Conservation (phyloP, 2,113 vertebrate species). For the Pygoscelis adeliae region DNA sequence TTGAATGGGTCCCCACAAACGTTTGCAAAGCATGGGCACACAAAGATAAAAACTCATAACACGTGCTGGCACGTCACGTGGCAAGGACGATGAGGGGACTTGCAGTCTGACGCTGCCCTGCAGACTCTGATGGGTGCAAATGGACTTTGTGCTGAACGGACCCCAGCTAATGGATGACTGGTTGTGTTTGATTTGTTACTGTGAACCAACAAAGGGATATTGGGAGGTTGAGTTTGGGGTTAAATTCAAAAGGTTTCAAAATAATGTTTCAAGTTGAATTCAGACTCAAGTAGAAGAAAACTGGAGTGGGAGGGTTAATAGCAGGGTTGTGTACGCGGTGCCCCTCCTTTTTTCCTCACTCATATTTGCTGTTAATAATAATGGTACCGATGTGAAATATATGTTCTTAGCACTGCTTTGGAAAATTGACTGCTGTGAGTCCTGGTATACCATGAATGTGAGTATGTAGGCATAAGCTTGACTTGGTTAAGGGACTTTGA, state of each 20-base stretch:
- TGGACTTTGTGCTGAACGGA: neutral
- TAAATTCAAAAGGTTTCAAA: neutral
- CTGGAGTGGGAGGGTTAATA: neutral
- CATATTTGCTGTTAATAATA: neutral
- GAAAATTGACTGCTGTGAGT: neutral
- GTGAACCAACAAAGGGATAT: neutral
- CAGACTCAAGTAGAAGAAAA: neutral
- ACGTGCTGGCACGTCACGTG: accelerated
- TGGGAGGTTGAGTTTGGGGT: neutral
- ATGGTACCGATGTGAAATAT: neutral
- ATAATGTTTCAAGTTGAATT: neutral
- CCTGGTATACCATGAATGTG: neutral
- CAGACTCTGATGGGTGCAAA: neutral
- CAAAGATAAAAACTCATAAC: neutral
- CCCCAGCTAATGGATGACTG: neutral
- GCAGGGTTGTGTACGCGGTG: neutral
- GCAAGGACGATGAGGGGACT: accelerated
- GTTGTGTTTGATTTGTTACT: neutral
- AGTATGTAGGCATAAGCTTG: neutral
- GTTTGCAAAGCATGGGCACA: neutral
- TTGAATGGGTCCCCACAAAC: neutral
- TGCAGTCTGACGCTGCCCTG: neutral
- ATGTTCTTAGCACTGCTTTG: neutral
- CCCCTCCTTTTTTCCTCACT: neutral
- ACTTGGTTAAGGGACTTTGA: neutral